Percentiles rank a stretch among this genome's conserved stretches.
Evolutionary conservation across 1,140 invertebrate species (phyloP).

Genomic region (Drosophila aff.): DNA sequence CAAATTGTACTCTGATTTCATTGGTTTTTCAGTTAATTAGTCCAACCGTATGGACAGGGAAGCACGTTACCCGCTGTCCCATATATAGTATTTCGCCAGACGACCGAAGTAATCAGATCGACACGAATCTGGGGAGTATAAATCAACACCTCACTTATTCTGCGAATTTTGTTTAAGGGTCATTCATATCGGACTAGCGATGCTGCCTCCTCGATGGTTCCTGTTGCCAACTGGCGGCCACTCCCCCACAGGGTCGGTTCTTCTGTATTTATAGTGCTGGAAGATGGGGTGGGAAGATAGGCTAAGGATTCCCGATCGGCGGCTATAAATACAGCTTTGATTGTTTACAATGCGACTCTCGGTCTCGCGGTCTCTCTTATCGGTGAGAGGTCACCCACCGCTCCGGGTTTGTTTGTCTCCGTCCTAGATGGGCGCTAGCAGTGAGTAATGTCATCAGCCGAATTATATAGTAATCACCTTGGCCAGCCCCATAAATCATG

Average conservation of each 20-base stretch:
- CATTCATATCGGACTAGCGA: not conserved
- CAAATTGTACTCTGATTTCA: conserved; percentile 8
- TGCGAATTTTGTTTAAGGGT: not conserved
- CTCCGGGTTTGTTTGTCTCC: conserved; percentile 51
- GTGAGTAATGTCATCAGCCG: conserved; percentile 60
- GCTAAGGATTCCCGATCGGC: conserved; percentile 17
- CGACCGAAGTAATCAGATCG: conserved; percentile 39
- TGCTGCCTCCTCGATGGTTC: too few relatives aligned
- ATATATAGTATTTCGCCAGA: conserved; percentile 44
- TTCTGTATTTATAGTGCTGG: conserved; percentile 33
- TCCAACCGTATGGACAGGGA: conserved; percentile 35
- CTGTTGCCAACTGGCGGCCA: conserved; percentile 31
- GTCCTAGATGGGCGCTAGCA: conserved; percentile 45
- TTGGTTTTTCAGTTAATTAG: conserved; percentile 45
- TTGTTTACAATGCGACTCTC: conserved; percentile 31
- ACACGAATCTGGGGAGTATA: conserved; percentile 8
- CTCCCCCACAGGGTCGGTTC: not conserved
- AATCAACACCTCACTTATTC: not conserved
- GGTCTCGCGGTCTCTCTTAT: conserved; percentile 39
- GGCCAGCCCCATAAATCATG: conserved; percentile 26
- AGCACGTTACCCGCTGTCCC: conserved; percentile 9
- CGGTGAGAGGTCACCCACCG: conserved; percentile 53
- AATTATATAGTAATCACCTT: conserved; percentile 38
- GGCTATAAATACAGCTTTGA: conserved; percentile 34
- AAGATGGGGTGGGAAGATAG: not conserved